Evolutionary conservation across 2,797 vertebrate genomes (phyloP).

Genomic region (Rhadinocentrus ornatus): DNA sequence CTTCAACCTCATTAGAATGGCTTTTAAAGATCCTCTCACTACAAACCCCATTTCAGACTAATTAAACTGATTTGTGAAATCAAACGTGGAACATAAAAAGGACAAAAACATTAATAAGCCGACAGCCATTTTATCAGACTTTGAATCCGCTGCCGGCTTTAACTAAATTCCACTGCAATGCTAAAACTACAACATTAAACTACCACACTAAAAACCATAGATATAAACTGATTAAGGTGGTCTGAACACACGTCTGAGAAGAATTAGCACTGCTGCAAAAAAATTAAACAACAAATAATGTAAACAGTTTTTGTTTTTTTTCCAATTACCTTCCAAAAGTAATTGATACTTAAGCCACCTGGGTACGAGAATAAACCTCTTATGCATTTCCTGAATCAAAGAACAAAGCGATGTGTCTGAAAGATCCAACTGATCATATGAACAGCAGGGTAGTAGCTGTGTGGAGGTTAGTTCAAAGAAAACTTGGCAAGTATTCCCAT

Average conservation of each 20-base stretch:
- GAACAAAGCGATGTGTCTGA: not conserved
- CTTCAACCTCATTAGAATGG: constrained; percentile 58
- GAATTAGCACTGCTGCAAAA: not conserved
- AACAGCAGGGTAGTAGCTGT: too few relatives aligned
- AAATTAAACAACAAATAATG: not conserved
- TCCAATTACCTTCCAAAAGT: constrained; percentile 9
- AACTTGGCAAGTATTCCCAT: not conserved
- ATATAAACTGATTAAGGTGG: not conserved
- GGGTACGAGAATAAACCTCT: not conserved
- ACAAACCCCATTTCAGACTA: constrained; percentile 49
- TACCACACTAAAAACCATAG: not conserved
- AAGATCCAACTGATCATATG: not conserved
- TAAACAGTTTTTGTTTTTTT: not conserved
- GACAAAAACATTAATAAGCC: constrained; percentile 29
- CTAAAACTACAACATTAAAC: constrained; percentile 8
- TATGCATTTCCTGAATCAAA: not conserved
- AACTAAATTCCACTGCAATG: constrained; percentile 8
- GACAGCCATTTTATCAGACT: constrained; percentile 41
- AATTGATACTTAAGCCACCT: not conserved
- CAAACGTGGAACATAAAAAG: constrained; percentile 50
- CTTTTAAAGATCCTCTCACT: constrained; percentile 45
- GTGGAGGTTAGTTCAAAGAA: not conserved
- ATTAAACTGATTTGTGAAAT: constrained; percentile 61
- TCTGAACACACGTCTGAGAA: constrained; percentile 1
- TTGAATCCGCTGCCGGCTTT: constrained; percentile 3